Percentiles rank a stretch among this genome's conserved stretches.
Conservation (phyloP, 2,797 vertebrate genomes). For the Apogon hyalosoma region DNA sequence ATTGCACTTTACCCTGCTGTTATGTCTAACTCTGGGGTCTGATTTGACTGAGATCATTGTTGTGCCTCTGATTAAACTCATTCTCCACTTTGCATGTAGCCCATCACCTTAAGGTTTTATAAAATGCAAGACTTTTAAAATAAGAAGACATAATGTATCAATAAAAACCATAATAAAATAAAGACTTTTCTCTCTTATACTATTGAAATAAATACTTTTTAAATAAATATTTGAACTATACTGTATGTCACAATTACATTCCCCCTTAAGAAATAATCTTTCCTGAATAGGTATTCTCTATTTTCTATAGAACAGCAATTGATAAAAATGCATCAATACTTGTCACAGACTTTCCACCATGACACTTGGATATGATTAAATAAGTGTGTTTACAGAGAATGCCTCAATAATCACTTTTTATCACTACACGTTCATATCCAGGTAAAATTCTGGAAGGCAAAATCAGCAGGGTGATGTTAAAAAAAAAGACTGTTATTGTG, state of each 20-base stretch:
- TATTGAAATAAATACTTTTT: constrained; percentile 77
- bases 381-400: constrained; percentile 51
- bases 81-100: neutral
- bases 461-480: constrained; percentile 26
- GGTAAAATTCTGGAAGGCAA: constrained; percentile 33
- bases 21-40: neutral
- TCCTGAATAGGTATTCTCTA: constrained; percentile 45
- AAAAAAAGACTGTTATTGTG: neutral
- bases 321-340: constrained; percentile 47
- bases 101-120: constrained; percentile 46
- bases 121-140: constrained; percentile 71
- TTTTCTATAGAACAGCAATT: constrained; percentile 62
- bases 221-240: constrained; percentile 66
- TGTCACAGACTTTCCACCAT: constrained; percentile 63
- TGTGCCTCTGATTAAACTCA: neutral
- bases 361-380: constrained; percentile 58
- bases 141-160: constrained; percentile 65
- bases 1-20: neutral
- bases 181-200: constrained; percentile 75
- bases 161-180: constrained; percentile 82
- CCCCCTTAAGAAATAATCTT: constrained; percentile 40
- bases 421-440: constrained; percentile 12
- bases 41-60: neutral
- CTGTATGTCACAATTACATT: constrained; percentile 60
- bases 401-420: neutral